Percentiles rank a stretch among this genome's conserved stretches.
Evolutionary conservation across 2,113 vertebrate species (phyloP).

Genomic region (Mastomys coucha): DNA sequence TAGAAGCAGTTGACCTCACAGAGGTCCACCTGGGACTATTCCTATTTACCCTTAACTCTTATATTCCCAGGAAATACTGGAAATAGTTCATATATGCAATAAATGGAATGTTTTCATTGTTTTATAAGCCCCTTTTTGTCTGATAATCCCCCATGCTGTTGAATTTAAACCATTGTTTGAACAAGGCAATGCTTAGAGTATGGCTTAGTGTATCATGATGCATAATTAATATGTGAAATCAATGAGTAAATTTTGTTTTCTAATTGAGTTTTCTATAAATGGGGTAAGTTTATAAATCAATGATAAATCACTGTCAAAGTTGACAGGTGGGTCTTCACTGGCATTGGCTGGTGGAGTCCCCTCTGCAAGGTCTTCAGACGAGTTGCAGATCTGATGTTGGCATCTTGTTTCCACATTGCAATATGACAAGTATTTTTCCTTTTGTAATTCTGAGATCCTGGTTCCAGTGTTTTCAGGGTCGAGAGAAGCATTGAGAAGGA

Average conservation of each 20-base stretch:
- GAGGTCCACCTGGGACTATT: not conserved
- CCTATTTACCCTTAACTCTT: not conserved
- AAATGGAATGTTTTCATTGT: not conserved
- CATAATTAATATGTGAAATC: not conserved
- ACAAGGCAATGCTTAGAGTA: not conserved
- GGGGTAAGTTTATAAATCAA: not conserved
- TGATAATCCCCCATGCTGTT: not conserved
- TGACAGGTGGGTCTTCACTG: not conserved
- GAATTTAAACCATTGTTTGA: constrained; percentile 41
- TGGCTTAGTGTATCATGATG: not conserved
- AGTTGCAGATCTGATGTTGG: not conserved
- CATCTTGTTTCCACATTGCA: not conserved
- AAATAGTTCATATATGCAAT: not conserved
- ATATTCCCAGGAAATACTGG: not conserved
- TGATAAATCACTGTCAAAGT: not conserved
- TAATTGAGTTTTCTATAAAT: not conserved
- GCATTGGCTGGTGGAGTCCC: not conserved
- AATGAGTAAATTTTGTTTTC: constrained; percentile 4
- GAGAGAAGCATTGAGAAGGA: not conserved
- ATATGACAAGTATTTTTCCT: not conserved
- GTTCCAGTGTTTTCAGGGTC: not conserved
- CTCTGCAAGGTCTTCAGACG: not conserved
- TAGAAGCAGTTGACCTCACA: not conserved
- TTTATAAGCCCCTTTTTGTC: constrained; percentile 18
- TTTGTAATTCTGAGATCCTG: constrained; percentile 8